phyloP scores from a whole-genome alignment of 1,140 invertebrate species.

The Berghia stephanieae region DNA sequence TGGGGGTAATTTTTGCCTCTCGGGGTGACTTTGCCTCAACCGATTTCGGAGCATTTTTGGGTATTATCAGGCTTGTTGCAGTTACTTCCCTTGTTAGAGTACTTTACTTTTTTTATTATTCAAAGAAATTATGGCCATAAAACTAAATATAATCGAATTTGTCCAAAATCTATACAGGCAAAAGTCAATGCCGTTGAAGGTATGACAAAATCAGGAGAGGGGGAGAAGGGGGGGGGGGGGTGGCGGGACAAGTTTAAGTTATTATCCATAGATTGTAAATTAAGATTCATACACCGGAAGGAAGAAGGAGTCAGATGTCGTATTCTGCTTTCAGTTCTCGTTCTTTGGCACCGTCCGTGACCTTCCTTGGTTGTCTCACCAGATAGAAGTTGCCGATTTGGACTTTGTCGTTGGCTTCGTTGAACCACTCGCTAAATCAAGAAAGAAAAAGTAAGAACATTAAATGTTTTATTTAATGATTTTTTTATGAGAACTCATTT shows the following conservation, averaged over 20 bases:
- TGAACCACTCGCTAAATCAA: constrained; percentile 47
- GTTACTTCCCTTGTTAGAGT: no score
- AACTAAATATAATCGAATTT: neutral
- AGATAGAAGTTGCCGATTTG: constrained; percentile 53
- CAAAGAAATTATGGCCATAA: neutral
- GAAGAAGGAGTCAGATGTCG: constrained; percentile 37
- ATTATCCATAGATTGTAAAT: neutral
- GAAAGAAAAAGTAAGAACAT: no score
- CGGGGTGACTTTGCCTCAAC: no score
- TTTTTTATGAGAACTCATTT: no score
- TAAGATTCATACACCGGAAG: neutral
- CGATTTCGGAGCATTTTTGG: no score
- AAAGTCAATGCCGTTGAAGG: neutral
- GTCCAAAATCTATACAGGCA: neutral
- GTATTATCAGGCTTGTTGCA: no score
- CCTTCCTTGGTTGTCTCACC: constrained; percentile 50
- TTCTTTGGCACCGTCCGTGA: constrained; percentile 43
- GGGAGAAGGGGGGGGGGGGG: neutral
- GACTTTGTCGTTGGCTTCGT: constrained; percentile 27
- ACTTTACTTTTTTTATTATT: neutral
- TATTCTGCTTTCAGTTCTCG: constrained; percentile 43
- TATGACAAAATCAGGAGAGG: neutral
- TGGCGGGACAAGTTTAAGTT: neutral
- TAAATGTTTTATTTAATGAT: no score
- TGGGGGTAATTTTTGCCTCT: neutral